Percentiles rank a stretch among this genome's conserved stretches.
Conservation (phyloP, 2,888 invertebrate genomes). For the Heliconius erato region DNA sequence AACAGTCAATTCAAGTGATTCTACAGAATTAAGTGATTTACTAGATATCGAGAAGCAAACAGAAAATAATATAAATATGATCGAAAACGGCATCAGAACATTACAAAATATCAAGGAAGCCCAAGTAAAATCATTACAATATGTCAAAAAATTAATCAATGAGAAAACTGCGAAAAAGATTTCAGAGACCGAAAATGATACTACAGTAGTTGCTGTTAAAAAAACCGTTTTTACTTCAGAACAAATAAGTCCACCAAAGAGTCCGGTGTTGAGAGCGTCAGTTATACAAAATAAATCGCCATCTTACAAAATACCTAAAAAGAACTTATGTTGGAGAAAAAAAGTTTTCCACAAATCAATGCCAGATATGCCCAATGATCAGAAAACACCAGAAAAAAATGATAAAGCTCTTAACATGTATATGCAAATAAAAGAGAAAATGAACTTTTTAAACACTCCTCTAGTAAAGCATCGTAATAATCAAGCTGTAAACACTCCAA, state of each 20-base stretch:
- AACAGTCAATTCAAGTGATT: slow-evolving; percentile 60
- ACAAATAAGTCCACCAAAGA: slow-evolving; percentile 53
- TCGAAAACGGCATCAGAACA: slow-evolving; percentile 65
- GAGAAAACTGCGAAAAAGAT: slow-evolving; percentile 58
- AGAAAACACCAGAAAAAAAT: slow-evolving; percentile 64
- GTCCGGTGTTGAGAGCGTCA: slow-evolving; percentile 58
- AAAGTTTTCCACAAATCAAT: slow-evolving; percentile 70
- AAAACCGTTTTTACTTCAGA: slow-evolving; percentile 39
- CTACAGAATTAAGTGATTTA: slow-evolving; percentile 64
- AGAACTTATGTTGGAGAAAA: slow-evolving; percentile 68
- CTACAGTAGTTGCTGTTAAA: slow-evolving; percentile 57
- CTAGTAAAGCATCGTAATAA: slow-evolving; percentile 57
- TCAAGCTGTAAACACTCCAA: slow-evolving; percentile 68
- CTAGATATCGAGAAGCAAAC: slow-evolving; percentile 66
- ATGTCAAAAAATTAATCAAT: slow-evolving; percentile 65
- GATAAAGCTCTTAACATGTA: slow-evolving; percentile 72
- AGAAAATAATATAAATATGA: slow-evolving; percentile 65
- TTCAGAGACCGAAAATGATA: slow-evolving; percentile 54
- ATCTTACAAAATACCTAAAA: slow-evolving; percentile 76
- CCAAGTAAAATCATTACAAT: slow-evolving; percentile 65
- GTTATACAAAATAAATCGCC: slow-evolving; percentile 73
- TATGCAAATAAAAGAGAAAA: slow-evolving; percentile 75
- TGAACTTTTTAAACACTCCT: slow-evolving; percentile 77
- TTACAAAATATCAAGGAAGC: slow-evolving; percentile 66
- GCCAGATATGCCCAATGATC: slow-evolving; percentile 65